A percentile compares a stretch with the other conserved stretches of the same genome.
phyloP scores from a whole-genome alignment of 2,888 invertebrate genomes.

The Melinopterus prodromus region DNA sequence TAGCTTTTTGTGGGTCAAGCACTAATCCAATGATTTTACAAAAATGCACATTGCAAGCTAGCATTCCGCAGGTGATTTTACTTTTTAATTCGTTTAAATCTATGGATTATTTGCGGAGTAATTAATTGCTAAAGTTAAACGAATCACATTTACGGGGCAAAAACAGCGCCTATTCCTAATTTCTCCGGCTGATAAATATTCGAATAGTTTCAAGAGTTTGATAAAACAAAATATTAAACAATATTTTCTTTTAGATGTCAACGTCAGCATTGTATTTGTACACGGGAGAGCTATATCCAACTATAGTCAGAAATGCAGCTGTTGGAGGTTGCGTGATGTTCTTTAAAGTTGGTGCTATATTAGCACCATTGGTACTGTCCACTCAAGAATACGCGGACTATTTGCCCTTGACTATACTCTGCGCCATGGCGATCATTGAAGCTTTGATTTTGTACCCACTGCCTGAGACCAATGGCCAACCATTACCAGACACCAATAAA shows the following conservation, averaged over 20 bases:
- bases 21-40: too few species aligned
- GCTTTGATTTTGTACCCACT: conserved; percentile 53
- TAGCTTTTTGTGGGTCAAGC: too few species aligned
- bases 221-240: neutral
- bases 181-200: too few species aligned
- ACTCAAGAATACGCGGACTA: conserved; percentile 47
- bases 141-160: too few species aligned
- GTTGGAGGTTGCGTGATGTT: conserved; percentile 78
- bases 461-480: conserved; percentile 57
- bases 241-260: conserved; percentile 60
- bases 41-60: too few species aligned
- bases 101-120: too few species aligned
- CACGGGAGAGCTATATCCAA: conserved; percentile 82
- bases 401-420: conserved; percentile 54
- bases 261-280: conserved; percentile 73
- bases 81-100: too few species aligned
- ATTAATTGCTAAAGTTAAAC: too few species aligned
- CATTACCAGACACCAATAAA: conserved; percentile 65
- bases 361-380: conserved; percentile 58
- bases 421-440: conserved; percentile 50
- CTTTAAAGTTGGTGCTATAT: conserved; percentile 80
- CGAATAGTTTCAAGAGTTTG: neutral
- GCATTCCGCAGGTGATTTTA: too few species aligned
- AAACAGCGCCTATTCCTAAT: too few species aligned
- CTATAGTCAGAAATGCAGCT: conserved; percentile 78